These are phyloP conservation scores for Daphoenositta chrysoptera DNA, from an alignment of 2,113 vertebrate genomes.

Conservation along the genomic window DNA sequence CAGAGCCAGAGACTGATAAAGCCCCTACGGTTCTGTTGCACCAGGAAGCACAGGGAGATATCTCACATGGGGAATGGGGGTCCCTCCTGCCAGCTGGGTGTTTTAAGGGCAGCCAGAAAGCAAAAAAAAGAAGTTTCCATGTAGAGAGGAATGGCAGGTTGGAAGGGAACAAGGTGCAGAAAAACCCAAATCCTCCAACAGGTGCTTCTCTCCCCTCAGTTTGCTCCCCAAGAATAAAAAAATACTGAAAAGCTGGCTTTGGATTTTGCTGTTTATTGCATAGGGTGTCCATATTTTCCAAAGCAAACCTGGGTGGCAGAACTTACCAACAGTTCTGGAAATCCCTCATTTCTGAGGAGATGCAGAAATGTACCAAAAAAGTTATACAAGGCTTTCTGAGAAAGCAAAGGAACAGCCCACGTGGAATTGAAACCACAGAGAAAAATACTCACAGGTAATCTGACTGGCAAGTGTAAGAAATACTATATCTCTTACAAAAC, in stretches of 20 bases:
- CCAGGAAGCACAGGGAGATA: not conserved
- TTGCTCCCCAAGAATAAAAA: not conserved
- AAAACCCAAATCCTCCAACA: not conserved
- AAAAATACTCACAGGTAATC: not conserved
- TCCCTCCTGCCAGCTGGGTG: not conserved
- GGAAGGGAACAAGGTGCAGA: not conserved
- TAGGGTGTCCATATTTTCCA: not conserved
- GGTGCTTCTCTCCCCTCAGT: not conserved
- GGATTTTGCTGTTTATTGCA: not conserved
- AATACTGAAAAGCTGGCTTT: not conserved
- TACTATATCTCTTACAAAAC: not conserved
- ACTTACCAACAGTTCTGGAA: not conserved
- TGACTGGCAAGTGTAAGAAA: not conserved
- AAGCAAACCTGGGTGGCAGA: not conserved
- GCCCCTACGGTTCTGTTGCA: fast-evolving
- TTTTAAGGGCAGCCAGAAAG: not conserved
- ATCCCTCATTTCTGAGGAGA: not conserved
- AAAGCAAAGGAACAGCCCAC: not conserved
- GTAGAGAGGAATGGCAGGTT: not conserved
- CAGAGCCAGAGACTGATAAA: constrained; percentile 33
- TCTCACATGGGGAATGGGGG: not conserved
- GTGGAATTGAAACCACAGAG: not conserved
- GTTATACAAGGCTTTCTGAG: not conserved
- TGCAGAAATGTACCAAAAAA: not conserved
- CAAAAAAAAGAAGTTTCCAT: fast-evolving